A percentile compares a stretch with the other conserved stretches of the same genome.
Evolutionary conservation across 2,797 vertebrate genomes (phyloP).

Genomic region (Tarsius wallacei): DNA sequence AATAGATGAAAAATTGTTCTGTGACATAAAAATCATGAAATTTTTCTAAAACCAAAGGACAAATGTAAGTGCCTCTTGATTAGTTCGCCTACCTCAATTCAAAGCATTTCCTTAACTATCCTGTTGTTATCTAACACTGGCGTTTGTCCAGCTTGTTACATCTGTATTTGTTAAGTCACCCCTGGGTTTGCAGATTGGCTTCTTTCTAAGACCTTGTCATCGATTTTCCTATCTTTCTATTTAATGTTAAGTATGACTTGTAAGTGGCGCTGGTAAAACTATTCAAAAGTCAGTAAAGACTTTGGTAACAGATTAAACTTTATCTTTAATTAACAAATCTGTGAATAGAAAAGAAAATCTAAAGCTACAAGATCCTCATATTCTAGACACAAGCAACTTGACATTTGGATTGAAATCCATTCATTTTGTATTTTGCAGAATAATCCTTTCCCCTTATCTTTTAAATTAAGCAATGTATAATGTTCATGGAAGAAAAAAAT

Average conservation of each 20-base stretch:
- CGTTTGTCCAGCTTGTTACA: neutral
- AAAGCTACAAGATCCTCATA: slow-evolving; percentile 34
- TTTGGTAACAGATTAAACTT: slow-evolving; percentile 62
- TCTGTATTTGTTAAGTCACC: slow-evolving; percentile 24
- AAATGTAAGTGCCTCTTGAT: neutral
- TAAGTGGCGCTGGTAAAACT: slow-evolving; percentile 16
- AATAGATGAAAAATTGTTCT: neutral
- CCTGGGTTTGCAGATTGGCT: neutral
- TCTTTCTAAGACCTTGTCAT: slow-evolving; percentile 31
- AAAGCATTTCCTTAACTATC: neutral
- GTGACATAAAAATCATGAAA: neutral
- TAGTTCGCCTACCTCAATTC: neutral
- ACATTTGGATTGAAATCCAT: slow-evolving; percentile 65
- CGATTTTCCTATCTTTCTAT: slow-evolving; percentile 38
- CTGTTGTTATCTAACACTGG: neutral
- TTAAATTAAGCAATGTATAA: slow-evolving; percentile 61
- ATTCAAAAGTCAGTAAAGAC: slow-evolving; percentile 57
- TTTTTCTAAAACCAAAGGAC: neutral
- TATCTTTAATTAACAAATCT: slow-evolving; percentile 70
- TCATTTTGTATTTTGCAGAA: slow-evolving; percentile 60
- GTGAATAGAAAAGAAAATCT: slow-evolving; percentile 52
- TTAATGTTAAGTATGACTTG: slow-evolving; percentile 60
- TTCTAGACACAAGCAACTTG: slow-evolving; percentile 59
- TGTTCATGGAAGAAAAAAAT: slow-evolving; percentile 20
- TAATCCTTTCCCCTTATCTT: slow-evolving; percentile 59